Evolutionary conservation across 2,113 vertebrate genomes (phyloP), one percentile per base, ranked within the genome.

Genomic region (Petaurus breviceps): DNA sequence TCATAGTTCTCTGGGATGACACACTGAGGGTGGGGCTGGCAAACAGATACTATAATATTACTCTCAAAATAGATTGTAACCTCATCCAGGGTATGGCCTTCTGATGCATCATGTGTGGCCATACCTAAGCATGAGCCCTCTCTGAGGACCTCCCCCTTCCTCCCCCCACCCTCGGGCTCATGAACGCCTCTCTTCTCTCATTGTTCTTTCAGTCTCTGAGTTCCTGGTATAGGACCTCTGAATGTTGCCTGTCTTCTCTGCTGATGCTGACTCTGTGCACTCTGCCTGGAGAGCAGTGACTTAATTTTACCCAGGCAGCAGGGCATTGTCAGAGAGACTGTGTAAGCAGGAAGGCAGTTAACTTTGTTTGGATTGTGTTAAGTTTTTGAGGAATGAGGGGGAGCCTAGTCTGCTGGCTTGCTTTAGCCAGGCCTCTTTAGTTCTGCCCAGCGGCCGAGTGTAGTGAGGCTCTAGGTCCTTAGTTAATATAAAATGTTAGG

Each of bases 61-160:
- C 98, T 97, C 98, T 98, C 96, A 98, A 98, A 98, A 98, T 98
- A 98, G 98, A 97, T 90, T 97, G 96, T 98, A 98, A 98, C 96
- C 97, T 98, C 98, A 98, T 97, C 97, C 94, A 8, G 0, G 91
- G 14, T 5, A 93, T 25, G 28, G 90, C 94, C 91, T 97, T 77
- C 93, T 96, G 92, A 94, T 97, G 97, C 97, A 97, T 98, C 97
- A 97, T 93, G 96, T 92, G 96, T 93, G 91, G 93, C 97, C 96
- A 92, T 97, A 93, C 95, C 93, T 95, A 91, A 96, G 96, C 95
- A 49, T 90, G 93, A 49, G 96, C 89, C 46, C 26, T 46, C 23
- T 47, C 26, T 16, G 25, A 50, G 47, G 10, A 14, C 90, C 47
- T 50, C 25, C 90, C 9, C 47, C 7, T 24, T 37, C 23, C 43